Conservation (phyloP, 2,888 invertebrate species). For the Emesis furor region DNA sequence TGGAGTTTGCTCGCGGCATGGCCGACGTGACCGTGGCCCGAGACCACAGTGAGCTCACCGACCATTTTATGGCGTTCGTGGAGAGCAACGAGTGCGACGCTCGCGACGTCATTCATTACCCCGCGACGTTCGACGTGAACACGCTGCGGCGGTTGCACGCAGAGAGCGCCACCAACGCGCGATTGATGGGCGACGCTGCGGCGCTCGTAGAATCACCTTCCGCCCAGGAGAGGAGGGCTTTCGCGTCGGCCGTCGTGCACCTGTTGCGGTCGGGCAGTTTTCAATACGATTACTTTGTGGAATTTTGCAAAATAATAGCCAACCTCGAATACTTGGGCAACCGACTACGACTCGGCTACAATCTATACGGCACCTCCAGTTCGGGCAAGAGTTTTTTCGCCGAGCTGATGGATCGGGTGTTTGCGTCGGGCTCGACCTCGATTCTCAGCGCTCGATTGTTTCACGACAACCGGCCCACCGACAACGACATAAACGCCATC, state of each 20-base stretch:
- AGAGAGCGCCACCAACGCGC: not conserved
- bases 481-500: slow-evolving; percentile 20
- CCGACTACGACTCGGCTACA: slow-evolving; percentile 20
- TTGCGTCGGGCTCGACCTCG: slow-evolving; percentile 12
- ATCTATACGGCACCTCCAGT: slow-evolving; percentile 24
- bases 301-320: slow-evolving; percentile 25
- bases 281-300: slow-evolving; percentile 29
- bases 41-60: slow-evolving; percentile 7
- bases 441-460: slow-evolving; percentile 22
- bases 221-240: slow-evolving; percentile 3
- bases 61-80: slow-evolving; percentile 15
- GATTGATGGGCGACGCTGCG: slow-evolving; percentile 16
- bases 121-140: slow-evolving; percentile 19
- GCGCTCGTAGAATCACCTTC: not conserved
- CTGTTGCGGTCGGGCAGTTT: slow-evolving; percentile 25
- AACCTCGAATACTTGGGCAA: slow-evolving; percentile 27
- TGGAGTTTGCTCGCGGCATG: slow-evolving; percentile 19
- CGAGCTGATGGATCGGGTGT: slow-evolving; percentile 29
- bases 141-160: slow-evolving; percentile 1
- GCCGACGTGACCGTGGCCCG: slow-evolving; percentile 5
- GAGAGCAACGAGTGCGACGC: slow-evolving; percentile 23
- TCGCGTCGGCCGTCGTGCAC: slow-evolving; percentile 33
- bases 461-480: slow-evolving; percentile 12
- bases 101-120: slow-evolving; percentile 20
- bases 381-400: slow-evolving; percentile 30